These are phyloP conservation scores for Synodontis membranacea DNA, from an alignment of 2,113 vertebrate species.

Conservation along the genomic window DNA sequence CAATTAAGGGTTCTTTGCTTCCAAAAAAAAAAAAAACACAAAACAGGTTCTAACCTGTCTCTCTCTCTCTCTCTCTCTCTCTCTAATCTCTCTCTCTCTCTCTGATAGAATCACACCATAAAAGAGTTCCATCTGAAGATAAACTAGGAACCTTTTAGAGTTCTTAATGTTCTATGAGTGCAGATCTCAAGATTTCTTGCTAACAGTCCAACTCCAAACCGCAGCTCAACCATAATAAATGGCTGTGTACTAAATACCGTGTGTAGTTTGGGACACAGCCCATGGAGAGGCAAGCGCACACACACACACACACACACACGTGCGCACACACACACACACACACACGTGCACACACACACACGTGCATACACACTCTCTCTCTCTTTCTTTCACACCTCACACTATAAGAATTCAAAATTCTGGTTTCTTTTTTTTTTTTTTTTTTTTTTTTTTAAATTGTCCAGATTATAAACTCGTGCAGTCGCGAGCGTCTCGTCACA, in stretches of 20 bases:
- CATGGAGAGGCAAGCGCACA: not conserved
- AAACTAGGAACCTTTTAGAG: not conserved
- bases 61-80: not conserved
- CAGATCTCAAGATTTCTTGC: not conserved
- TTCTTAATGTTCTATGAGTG: not conserved
- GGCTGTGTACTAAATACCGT: not conserved
- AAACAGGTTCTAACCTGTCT: not conserved
- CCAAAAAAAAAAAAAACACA: not conserved
- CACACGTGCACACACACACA: not conserved
- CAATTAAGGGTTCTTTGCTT: not conserved
- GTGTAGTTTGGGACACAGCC: not conserved
- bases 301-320: not conserved
- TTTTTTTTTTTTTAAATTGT: too few species aligned
- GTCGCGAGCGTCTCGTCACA: not conserved
- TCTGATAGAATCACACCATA: not conserved
- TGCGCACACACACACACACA: not conserved
- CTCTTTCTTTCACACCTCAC: not conserved
- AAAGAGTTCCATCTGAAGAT: not conserved
- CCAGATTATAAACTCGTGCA: not conserved
- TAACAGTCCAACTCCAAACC: not conserved
- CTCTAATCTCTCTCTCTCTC: not conserved
- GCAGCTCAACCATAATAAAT: not conserved
- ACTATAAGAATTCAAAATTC: not conserved
- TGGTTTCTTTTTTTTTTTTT: too few species aligned
- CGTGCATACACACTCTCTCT: not conserved